Conservation (phyloP, 2,797 vertebrate genomes). For the Vireo griseus region DNA sequence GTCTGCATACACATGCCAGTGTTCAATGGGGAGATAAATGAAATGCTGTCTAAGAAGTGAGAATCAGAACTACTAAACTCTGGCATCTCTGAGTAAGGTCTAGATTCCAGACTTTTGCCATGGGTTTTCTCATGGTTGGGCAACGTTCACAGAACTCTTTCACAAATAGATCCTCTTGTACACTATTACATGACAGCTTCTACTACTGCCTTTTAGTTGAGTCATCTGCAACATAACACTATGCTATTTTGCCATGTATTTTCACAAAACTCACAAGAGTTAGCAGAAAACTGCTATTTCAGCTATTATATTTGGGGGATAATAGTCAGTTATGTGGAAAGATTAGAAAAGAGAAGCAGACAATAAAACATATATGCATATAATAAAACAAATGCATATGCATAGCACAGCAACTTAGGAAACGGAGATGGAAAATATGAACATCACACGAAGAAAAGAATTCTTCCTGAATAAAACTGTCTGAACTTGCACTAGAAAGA, state of each 20-base stretch:
- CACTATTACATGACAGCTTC: neutral
- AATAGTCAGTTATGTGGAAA: neutral
- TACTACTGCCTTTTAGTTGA: neutral
- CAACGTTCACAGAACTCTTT: neutral
- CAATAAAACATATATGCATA: neutral
- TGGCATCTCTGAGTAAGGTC: neutral
- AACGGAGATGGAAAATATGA: neutral
- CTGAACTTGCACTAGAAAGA: neutral
- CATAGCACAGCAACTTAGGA: neutral
- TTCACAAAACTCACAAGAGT: neutral
- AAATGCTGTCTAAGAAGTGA: neutral
- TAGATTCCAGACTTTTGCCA: neutral
- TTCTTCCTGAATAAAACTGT: neutral
- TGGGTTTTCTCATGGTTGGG: neutral
- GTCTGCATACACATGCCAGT: neutral
- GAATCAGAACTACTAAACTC: neutral
- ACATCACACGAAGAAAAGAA: neutral
- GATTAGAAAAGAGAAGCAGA: neutral
- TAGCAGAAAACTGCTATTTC: neutral
- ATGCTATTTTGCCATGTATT: neutral
- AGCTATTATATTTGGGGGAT: neutral
- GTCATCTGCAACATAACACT: neutral
- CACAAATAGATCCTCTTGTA: rapidly evolving
- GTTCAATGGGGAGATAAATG: neutral
- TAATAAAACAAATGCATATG: neutral